These are phyloP conservation scores for Oikopleura dioica DNA, from an alignment of 23 tunicate genomes.

Conservation along the genomic window DNA sequence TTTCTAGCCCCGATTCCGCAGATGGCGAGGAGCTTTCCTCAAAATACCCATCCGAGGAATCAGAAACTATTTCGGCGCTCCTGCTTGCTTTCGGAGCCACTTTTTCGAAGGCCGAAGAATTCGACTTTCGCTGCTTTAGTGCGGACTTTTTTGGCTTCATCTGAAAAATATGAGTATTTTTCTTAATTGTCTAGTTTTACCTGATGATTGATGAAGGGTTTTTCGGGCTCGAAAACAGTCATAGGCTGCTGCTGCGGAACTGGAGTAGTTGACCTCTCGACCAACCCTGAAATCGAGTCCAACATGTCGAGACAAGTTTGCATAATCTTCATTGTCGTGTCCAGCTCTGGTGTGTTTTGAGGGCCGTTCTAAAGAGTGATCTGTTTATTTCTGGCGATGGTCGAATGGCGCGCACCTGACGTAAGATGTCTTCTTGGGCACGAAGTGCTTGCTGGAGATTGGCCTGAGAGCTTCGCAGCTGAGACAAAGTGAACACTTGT, in stretches of 20 bases:
- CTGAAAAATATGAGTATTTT: neutral
- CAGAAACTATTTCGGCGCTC: neutral
- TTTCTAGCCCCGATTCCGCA: neutral
- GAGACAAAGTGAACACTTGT: neutral
- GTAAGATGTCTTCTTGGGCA: neutral
- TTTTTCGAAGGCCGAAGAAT: neutral
- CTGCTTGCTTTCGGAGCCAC: neutral
- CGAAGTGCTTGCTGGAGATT: slow-evolving; percentile 13
- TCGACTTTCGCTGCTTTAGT: neutral
- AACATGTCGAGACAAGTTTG: slow-evolving; percentile 8
- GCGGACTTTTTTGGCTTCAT: neutral
- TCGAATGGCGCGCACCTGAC: neutral
- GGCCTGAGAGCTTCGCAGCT: neutral
- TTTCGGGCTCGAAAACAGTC: neutral
- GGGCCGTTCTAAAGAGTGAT: too few relatives aligned
- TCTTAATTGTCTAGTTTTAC: neutral
- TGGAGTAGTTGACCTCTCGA: neutral
- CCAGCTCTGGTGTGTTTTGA: neutral
- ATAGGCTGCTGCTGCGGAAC: neutral
- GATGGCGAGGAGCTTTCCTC: neutral
- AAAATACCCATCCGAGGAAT: neutral
- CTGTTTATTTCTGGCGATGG: too few relatives aligned
- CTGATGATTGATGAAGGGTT: neutral
- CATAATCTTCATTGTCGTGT: slow-evolving; percentile 8
- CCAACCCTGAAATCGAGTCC: slow-evolving; percentile 6